Evolutionary conservation across 2,113 vertebrate species (phyloP).

Genomic region (Oriolus oriolus): DNA sequence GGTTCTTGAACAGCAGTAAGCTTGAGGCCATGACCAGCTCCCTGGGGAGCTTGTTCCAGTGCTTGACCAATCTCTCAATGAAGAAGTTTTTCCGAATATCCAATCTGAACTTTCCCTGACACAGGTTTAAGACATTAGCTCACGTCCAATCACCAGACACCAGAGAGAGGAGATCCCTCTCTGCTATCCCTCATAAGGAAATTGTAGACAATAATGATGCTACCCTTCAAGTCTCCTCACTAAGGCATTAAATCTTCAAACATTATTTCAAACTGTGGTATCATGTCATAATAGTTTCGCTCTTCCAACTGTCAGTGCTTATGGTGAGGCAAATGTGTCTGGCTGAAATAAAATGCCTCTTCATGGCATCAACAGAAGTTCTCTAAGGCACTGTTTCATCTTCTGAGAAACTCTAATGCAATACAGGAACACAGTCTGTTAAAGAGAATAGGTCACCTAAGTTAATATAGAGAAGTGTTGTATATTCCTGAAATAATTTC

Average conservation of each 20-base stretch:
- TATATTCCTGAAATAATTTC: not conserved
- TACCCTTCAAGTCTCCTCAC: not conserved
- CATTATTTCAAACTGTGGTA: not conserved
- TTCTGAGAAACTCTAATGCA: not conserved
- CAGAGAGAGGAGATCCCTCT: not conserved
- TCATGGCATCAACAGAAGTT: not conserved
- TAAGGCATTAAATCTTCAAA: not conserved
- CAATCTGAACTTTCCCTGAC: not conserved
- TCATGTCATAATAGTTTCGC: not conserved
- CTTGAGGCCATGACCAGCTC: not conserved
- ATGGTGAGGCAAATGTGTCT: not conserved
- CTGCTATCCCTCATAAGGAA: rapidly evolving
- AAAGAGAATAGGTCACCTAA: not conserved
- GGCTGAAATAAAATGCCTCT: not conserved
- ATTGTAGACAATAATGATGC: not conserved
- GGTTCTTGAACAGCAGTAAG: not conserved
- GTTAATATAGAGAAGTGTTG: not conserved
- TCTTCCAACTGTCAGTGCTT: not conserved
- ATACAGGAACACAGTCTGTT: not conserved
- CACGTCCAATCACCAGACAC: rapidly evolving
- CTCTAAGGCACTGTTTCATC: not conserved
- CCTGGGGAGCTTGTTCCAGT: not conserved
- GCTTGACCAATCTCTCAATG: not conserved
- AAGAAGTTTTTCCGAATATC: not conserved
- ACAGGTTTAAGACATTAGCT: not conserved